Base-by-base conservation (phyloP, 2,113 vertebrate species). In the Propithecus coquereli region DNA sequence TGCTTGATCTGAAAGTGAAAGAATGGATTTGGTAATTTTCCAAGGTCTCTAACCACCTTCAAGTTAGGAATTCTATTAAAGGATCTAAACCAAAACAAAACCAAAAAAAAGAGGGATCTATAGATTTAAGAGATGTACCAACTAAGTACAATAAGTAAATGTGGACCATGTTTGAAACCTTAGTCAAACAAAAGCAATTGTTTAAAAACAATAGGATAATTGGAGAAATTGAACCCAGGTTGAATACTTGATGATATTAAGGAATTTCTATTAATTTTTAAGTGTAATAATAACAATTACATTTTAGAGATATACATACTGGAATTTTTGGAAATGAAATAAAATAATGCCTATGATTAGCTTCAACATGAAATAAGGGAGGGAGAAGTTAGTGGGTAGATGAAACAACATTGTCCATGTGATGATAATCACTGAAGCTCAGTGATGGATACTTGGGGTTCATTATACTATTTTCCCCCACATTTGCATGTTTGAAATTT, bases 11-110 rank as follows among this genome's bases (percentile, higher is more conserved):
- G 50, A 91, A 97, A 88, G 30, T 94, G 16, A 92, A 8, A 47
- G 17, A 94, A 94, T 81, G 16, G 27, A 91, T 40, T 85, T 77
- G 8, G 61, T 76, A 87, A 85, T 22, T 94, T 97, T 74, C 20
- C 50, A 87, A 76, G 70, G 34, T 92, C 59, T 87, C n/a, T 76
- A 80, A 23, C 63, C 57, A 94, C 70, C 20, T 77, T 87, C 9
- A 81, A 66, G 63, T 71, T 50, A 89, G 37, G 34, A 93, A 96
- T 90, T 83, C 74, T 66, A 37, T 52, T 93, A 50, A 91, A 73
- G 45, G 30, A 65, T 81, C 17, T 76, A 96, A 89, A 81, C 30
- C n/a, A 93, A 93, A 93, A 30, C 74, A 85, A 82, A 84, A n/a
- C 65, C 59, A 81, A 34, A 37, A 73, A 73, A 85, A 65, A 45